A percentile compares a stretch with the other conserved stretches of the same genome.
Evolutionary conservation across 1,140 invertebrate genomes (phyloP).

Genomic region (Aporrectodea caliginosa): DNA sequence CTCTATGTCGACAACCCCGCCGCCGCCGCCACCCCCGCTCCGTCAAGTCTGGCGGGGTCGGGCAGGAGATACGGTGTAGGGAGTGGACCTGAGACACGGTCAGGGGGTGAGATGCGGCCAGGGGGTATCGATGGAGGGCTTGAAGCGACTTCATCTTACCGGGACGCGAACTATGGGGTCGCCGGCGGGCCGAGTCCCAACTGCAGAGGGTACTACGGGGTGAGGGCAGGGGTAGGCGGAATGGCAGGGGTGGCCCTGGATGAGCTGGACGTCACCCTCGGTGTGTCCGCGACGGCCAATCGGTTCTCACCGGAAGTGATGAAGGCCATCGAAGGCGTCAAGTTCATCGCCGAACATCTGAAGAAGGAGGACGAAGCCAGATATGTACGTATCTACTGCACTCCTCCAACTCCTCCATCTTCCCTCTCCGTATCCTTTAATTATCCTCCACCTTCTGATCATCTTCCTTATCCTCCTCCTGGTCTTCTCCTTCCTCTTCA

Average conservation of each 20-base stretch:
- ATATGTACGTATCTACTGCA: conserved; percentile 17
- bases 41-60: too few species aligned
- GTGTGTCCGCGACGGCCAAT: background rate
- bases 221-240: too few species aligned
- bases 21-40: background rate
- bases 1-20: conserved; percentile 24
- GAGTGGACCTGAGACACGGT: too few species aligned
- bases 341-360: conserved; percentile 95
- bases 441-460: background rate
- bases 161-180: background rate
- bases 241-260: background rate
- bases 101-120: too few species aligned
- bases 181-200: background rate
- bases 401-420: background rate
- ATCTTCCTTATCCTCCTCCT: background rate
- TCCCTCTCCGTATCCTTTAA: background rate
- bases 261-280: background rate
- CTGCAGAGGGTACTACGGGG: background rate
- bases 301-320: conserved; percentile 68
- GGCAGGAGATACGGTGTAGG: too few species aligned
- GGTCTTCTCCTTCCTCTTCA: background rate
- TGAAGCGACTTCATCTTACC: too few species aligned
- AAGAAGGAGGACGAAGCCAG: conserved; percentile 59
- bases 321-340: conserved; percentile 84
- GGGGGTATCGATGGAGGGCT: too few species aligned